Base-by-base conservation (phyloP, 2,797 vertebrate genomes). In the Coreius guichenoti region DNA sequence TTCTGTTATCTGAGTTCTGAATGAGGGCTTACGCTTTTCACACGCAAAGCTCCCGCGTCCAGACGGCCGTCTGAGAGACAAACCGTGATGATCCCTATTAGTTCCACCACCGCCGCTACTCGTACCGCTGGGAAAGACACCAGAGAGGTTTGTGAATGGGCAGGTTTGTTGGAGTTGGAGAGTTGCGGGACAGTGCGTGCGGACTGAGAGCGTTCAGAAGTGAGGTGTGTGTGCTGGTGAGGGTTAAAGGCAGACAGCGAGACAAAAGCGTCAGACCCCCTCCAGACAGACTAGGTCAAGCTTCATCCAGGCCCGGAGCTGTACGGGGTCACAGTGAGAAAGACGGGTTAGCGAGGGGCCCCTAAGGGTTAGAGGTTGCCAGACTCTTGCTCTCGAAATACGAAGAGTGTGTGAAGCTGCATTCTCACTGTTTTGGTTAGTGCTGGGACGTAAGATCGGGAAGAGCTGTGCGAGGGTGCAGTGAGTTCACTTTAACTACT, bases 241-340 rank as follows among this genome's bases (percentile, higher is more conserved):
- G 75, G 86, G 26, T 82, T 78, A 81, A 93, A 92, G 96, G 96
- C 97, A 98, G 97, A 98, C 97, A 95, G 91, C 85, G 45, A 96
- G 96, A 98, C 97, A 98, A 99, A 97, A 96, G 96, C 95, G 88
- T 91, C 93, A 94, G 93, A 94, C 94, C 93, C 94, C 93, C 94
- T 93, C 96, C 97, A 97, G 97, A 98, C 97, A 95, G 96, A 93
- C 93, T 95, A 95, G 95, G 95, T 96, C 92, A 95, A 93, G 94
- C 94, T 95, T 96, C 96, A 95, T 95, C 94, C 94, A 93, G 92
- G 92, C 91, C 87, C 90, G 87, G 92, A 93, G 94, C 91, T 90
- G 92, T 94, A 94, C 94, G 93, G 96, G 76, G 96, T 96, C 96
- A 97, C 69, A 76, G 79, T 75, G 67, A 61, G 54, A 85, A 31